Evolutionary conservation across 2,888 invertebrate species (phyloP), one percentile per base, ranked within the genome.

Genomic region (Pharmacophagus antenor): DNA sequence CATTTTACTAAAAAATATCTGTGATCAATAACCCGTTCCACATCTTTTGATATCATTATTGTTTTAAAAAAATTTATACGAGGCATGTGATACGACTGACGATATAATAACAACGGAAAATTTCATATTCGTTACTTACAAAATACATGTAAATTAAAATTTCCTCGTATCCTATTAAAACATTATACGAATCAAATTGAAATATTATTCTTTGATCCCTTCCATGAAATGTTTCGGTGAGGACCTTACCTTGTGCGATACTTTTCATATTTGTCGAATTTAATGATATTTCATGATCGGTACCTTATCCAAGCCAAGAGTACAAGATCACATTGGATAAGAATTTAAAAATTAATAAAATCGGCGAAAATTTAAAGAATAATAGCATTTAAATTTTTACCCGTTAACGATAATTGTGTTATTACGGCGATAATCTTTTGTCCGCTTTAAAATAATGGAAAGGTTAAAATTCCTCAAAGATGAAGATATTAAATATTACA

Each of bases 401-500:
- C 41, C 42, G 21, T 37, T 49, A 54, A 46, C 49, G 50, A 25
- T 46, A 49, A 59, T 59, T 49, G 42, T 3, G 27, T 21, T 49
- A 50, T 57, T 44, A 27, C 25, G 20, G 22, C 18, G 12, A n/a
- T 18, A 31, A 55, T 22, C 55, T 18, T 55, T 55, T 27, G 54
- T 25, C 27, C 27, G 31, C 18, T 27, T 54, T 31, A 44, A 27
- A 49, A 54, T 49, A 55, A 55, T 55, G 31, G 25, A 47, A 58
- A 6, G 53, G 17, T 59, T 25, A 50, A 22, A 49, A 56, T 59
- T 48, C 25, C 44, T 21, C 3, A 18, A 41, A 1, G 10, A n/a
- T 17, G 48, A n/a, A 6, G n/a, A 4, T 7, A 48, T 54, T 54
- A 49, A 53, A 59, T 44, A 42, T 25, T 17, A 17, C 10, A 23